Evolutionary conservation across 2,797 vertebrate species (phyloP).

Genomic region (Acropternis orthonyx): DNA sequence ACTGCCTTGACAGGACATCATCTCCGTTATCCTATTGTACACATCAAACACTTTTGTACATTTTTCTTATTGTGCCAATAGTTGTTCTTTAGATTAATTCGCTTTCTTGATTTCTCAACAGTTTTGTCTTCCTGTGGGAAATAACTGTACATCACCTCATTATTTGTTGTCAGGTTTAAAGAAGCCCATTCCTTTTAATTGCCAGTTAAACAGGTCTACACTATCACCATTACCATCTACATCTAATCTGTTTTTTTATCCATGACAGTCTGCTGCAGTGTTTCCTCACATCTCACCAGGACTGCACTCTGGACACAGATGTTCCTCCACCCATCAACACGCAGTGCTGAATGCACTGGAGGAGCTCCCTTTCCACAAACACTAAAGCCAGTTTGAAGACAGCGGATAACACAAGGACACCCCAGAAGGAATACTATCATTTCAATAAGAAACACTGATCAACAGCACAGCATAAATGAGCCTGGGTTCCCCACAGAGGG

Average conservation of each 20-base stretch:
- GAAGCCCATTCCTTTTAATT: not conserved
- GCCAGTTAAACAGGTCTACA: not conserved
- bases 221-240: not conserved
- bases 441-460: not conserved
- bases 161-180: not conserved
- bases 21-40: not conserved
- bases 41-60: not conserved
- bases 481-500: not conserved
- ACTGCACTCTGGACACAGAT: not conserved
- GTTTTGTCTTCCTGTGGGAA: not conserved
- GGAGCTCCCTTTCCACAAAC: not conserved
- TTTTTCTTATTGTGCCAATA: not conserved
- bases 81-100: not conserved
- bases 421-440: not conserved
- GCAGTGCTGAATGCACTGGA: not conserved
- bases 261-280: not conserved
- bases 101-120: not conserved
- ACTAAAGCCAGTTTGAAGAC: not conserved
- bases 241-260: not conserved
- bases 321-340: not conserved
- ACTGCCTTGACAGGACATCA: not conserved
- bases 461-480: not conserved
- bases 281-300: not conserved
- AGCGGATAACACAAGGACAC: not conserved
- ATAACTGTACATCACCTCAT: not conserved